Percentiles rank a stretch among this genome's conserved stretches.
Conservation (phyloP, 2,888 invertebrate species). For the Fissipunctia ypsillon region DNA sequence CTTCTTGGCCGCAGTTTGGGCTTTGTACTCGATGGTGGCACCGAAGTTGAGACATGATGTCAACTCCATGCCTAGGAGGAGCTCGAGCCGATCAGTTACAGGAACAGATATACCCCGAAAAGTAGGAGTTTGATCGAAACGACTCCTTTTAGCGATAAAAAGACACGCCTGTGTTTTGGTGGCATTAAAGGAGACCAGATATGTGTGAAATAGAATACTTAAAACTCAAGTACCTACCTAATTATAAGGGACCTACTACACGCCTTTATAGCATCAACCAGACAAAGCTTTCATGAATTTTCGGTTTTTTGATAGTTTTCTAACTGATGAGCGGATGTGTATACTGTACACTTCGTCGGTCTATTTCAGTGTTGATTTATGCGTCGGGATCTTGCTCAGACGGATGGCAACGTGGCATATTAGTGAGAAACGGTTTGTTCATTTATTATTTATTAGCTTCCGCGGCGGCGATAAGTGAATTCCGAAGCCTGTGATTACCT, state of each 20-base stretch:
- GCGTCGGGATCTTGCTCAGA: conserved; percentile 77
- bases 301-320: conserved; percentile 78
- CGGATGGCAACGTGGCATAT: conserved; percentile 84
- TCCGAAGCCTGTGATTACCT: conserved; percentile 72
- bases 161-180: too few species aligned
- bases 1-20: too few species aligned
- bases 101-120: too few species aligned
- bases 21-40: too few species aligned
- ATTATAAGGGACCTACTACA: conserved; percentile 56
- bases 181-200: too few species aligned
- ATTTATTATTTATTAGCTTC: conserved; percentile 82
- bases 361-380: conserved; percentile 89
- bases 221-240: conserved; percentile 47
- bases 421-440: conserved; percentile 82
- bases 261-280: conserved; percentile 70
- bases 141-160: too few species aligned
- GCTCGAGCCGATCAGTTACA: too few species aligned
- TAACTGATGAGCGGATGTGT: conserved; percentile 85
- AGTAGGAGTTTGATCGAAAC: too few species aligned
- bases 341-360: conserved; percentile 75
- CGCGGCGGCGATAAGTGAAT: conserved; percentile 69
- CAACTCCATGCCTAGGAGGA: too few species aligned
- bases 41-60: too few species aligned
- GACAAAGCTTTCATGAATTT: conserved; percentile 76
- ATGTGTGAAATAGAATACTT: too few species aligned